Evolutionary conservation across 1,140 invertebrate genomes (phyloP), one percentile per base, ranked within the genome.

Genomic region (Neuroterus valhalla): DNA sequence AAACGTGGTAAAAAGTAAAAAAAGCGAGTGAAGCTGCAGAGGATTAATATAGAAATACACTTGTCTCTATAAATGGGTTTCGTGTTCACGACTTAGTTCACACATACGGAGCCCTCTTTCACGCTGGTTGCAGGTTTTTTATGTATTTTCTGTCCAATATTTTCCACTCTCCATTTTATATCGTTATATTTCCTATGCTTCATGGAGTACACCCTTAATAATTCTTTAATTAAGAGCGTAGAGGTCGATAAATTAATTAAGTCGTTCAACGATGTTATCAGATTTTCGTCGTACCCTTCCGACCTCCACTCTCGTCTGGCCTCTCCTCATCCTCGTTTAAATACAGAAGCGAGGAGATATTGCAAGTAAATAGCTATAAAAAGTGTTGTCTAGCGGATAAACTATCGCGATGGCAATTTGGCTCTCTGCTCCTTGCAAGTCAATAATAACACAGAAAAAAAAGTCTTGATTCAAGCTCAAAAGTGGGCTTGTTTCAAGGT

Each of bases 161-260:
- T 15, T 62, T 14, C 21, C 15, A 12, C 15, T 21, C 17, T 50
- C n/a, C 15, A 62, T 26, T 62, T 38, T 26, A 62, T 15, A 5
- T 62, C n/a, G 21, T 21, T 23, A 15, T 14, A 62, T 62, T 62
- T 62, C 23, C 55, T 31, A 31, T 15, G 31, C 23, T 31, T 26
- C 23, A 26, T 62, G 23, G 31, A 62, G 23, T 26, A 62, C 2
- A 23, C 31, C 31, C 26, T 8, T 31, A 66, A 74, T 69, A 80
- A 82, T 84, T 84, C 76, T 75, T 83, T 85, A 79, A 83, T 83
- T 78, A 82, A 73, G 71, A 77, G 50, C n/a, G n/a, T 26, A 70
- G 70, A 44, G 45, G 70, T 68, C 76, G 78, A 75, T 79, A 78
- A 81, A 82, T 78, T 79, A 76, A 81, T 83, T 71, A 71, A 72